Percentiles rank a stretch among this genome's conserved stretches.
phyloP scores from a whole-genome alignment of 2,888 invertebrate species.

The Camptogramma bilineatum region DNA sequence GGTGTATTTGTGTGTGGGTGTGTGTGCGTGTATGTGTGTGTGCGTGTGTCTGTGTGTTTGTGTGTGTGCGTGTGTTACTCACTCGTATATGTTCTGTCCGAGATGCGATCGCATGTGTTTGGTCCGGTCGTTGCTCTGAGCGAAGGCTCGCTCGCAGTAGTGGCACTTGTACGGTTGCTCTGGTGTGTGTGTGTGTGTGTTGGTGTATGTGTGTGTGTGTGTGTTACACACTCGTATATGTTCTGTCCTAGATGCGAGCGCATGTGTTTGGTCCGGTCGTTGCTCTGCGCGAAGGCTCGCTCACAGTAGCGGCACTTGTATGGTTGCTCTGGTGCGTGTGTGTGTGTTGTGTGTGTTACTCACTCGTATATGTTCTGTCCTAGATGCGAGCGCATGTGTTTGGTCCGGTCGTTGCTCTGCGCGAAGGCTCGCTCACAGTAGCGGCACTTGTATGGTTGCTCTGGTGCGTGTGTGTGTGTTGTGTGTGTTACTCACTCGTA shows the following conservation, averaged over 20 bases:
- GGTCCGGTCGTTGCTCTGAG: slow-evolving; percentile 85
- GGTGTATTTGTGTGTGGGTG: too few relatives aligned
- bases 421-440: slow-evolving; percentile 84
- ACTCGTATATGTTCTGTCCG: too few relatives aligned
- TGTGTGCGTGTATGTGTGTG: too few relatives aligned
- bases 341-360: too few relatives aligned
- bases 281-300: slow-evolving; percentile 84
- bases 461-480: too few relatives aligned
- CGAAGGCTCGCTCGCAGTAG: slow-evolving; percentile 82
- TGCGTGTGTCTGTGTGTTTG: too few relatives aligned
- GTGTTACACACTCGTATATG: too few relatives aligned
- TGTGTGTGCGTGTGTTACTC: too few relatives aligned
- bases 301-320: slow-evolving; percentile 83
- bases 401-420: slow-evolving; percentile 85
- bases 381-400: slow-evolving; percentile 80
- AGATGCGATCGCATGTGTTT: slow-evolving; percentile 83
- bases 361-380: slow-evolving; percentile 80
- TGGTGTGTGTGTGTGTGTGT: too few relatives aligned
- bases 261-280: slow-evolving; percentile 84
- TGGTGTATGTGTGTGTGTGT: too few relatives aligned
- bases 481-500: too few relatives aligned
- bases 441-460: slow-evolving; percentile 83
- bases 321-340: too few relatives aligned
- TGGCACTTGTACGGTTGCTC: slow-evolving; percentile 79
- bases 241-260: slow-evolving; percentile 74